Percentiles rank a stretch among this genome's conserved stretches.
phyloP scores from a whole-genome alignment of 1,140 invertebrate genomes.

The Philopotamus ludificatus region DNA sequence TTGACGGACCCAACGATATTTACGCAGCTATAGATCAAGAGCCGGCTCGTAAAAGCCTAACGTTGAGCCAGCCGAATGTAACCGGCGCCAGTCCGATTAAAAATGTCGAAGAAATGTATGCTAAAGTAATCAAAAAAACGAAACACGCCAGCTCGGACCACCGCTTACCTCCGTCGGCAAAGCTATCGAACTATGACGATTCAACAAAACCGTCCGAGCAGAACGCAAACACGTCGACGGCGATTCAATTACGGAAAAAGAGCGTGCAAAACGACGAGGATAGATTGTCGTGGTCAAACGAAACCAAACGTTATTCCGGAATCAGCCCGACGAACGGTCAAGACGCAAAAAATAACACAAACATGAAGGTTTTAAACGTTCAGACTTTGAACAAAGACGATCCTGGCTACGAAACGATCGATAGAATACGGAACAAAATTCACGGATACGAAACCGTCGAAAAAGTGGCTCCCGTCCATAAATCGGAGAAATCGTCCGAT shows the following conservation, averaged over 20 bases:
- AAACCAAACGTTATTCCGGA: conserved; percentile 34
- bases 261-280: conserved; percentile 29
- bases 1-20: conserved; percentile 46
- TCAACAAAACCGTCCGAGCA: conserved; percentile 14
- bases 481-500: conserved; percentile 53
- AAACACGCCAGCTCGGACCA: conserved; percentile 42
- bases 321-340: conserved; percentile 16
- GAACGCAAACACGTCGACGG: conserved; percentile 48
- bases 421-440: conserved; percentile 48
- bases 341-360: conserved; percentile 32
- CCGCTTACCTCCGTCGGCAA: conserved; percentile 36
- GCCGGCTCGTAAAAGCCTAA: conserved; percentile 46
- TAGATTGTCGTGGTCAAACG: conserved; percentile 31
- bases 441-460: conserved; percentile 56
- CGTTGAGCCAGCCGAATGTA: conserved; percentile 56
- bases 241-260: conserved; percentile 48
- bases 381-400: conserved; percentile 45
- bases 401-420: conserved; percentile 55
- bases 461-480: conserved; percentile 45
- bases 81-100: conserved; percentile 62
- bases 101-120: conserved; percentile 83
- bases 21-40: conserved; percentile 60
- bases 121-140: conserved; percentile 76
- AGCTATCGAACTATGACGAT: conserved; percentile 42
- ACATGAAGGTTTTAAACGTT: conserved; percentile 41